Evolutionary conservation across 1,140 invertebrate genomes (phyloP).

Genomic region (Ericerus pela): DNA sequence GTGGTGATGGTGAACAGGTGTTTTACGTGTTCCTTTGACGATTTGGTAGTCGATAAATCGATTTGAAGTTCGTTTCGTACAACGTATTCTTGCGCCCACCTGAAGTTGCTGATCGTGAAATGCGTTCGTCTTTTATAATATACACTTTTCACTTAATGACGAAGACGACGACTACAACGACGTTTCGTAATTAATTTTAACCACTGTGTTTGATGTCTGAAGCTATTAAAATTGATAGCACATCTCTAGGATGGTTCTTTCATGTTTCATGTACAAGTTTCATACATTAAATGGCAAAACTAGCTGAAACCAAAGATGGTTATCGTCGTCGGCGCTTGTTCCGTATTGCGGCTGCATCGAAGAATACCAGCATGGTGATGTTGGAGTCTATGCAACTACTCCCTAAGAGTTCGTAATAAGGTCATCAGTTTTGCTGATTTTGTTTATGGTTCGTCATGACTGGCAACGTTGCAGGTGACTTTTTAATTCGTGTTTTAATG

Average conservation of each 20-base stretch:
- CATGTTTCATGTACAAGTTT: too few species aligned
- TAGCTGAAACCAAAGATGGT: not conserved
- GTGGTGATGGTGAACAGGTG: too few species aligned
- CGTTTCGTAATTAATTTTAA: not conserved
- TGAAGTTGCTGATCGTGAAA: too few species aligned
- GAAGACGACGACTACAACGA: not conserved
- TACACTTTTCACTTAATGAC: too few species aligned
- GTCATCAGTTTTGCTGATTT: slow-evolving; percentile 5
- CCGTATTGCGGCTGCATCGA: not conserved
- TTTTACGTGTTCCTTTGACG: too few species aligned
- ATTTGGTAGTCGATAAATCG: too few species aligned
- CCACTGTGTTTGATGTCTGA: slow-evolving; percentile 3
- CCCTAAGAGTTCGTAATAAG: slow-evolving; percentile 2
- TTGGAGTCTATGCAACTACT: not conserved
- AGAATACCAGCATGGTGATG: too few species aligned
- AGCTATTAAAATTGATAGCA: slow-evolving; percentile 7
- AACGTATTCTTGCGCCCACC: too few species aligned
- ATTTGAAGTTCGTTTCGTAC: too few species aligned
- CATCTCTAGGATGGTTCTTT: not conserved
- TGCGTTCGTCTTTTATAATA: too few species aligned
- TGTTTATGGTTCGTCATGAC: slow-evolving; percentile 2
- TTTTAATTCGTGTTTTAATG: not conserved
- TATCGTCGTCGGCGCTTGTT: not conserved
- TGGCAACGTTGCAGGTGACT: not conserved
- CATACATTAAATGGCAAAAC: not conserved